Conservation (phyloP, 2,888 invertebrate genomes). For the Crossocerus cetratus region DNA sequence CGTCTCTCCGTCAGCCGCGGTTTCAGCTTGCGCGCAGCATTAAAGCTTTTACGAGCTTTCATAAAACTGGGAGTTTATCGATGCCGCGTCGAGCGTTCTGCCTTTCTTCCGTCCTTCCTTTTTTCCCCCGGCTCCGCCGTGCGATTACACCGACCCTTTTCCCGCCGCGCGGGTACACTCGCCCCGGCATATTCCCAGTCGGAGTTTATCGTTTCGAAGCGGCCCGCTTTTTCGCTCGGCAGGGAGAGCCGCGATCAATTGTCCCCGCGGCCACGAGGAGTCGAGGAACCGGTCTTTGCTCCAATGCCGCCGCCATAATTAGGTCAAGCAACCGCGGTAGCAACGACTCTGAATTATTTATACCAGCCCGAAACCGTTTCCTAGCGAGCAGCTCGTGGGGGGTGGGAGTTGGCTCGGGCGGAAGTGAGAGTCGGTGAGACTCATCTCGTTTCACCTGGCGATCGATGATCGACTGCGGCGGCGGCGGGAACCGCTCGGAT, state of each 20-base stretch:
- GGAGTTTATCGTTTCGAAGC: too few relatives aligned
- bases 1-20: conserved; percentile 3
- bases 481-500: too few relatives aligned
- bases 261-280: too few relatives aligned
- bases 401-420: neutral
- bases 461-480: conserved; percentile 20
- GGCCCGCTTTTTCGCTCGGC: too few relatives aligned
- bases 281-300: too few relatives aligned
- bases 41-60: conserved; percentile 1
- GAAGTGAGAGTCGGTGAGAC: conserved; percentile 11
- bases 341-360: conserved; percentile 42
- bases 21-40: neutral
- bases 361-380: conserved; percentile 6
- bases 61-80: neutral
- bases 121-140: too few relatives aligned
- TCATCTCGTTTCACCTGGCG: conserved; percentile 17
- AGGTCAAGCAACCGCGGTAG: conserved; percentile 12
- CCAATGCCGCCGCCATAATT: conserved; percentile 22
- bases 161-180: too few relatives aligned
- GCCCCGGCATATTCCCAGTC: too few relatives aligned
- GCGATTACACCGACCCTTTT: too few relatives aligned
- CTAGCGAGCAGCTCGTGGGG: too few relatives aligned
- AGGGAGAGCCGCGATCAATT: too few relatives aligned
- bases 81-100: neutral
- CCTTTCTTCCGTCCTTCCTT: too few relatives aligned